Base-by-base conservation (phyloP, 2,888 invertebrate genomes). In the Scaptomyza cyrtandrae region DNA sequence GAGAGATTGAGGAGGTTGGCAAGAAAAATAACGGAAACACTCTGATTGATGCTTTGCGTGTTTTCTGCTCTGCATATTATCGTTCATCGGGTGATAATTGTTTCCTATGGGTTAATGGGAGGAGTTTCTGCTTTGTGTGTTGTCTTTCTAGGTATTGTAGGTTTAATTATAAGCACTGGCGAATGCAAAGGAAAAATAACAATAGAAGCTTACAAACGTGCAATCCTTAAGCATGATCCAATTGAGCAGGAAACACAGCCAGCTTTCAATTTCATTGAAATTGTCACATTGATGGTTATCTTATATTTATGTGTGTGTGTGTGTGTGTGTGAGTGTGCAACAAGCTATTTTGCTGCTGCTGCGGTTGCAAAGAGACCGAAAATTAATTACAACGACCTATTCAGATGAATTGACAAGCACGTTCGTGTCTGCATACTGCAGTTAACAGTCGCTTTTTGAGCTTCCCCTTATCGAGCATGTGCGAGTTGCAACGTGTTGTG, bases 311-410 rank as follows among this genome's bases (percentile, higher is more conserved):
- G 39, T 61, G 48, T n/a, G 48, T 57, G 71, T 29, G 41, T 37
- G 31, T 45, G 54, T 56, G 55, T 55, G 27, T 55, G 50, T 69
- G 33, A 55, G 56, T n/a, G 48, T 57, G 71, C 59, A 60, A 65
- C 71, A 65, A 73, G 63, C 71, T 72, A 43, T 41, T 53, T 24
- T 24, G 24, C 24, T 24, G 16, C 33, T 35, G 43, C 41, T 31
- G 66, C 10, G 50, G 64, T 55, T 64, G 73, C 54, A 75, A 31
- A 33, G 1, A 45, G 49, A 50, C 31, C 65, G 41, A 50, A 61
- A 55, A 55, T 72, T 75, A 67, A 77, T 67, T 77, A 77, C 66
- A 66, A 41, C 57, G 62, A 58, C 61, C 54, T 60, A 55, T 43
- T 37, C 57, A 35, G 50, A 50, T 45, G 43, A 44, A 5, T 24